Conservation (phyloP, 1,140 invertebrate genomes). For the Achatina immaculata region DNA sequence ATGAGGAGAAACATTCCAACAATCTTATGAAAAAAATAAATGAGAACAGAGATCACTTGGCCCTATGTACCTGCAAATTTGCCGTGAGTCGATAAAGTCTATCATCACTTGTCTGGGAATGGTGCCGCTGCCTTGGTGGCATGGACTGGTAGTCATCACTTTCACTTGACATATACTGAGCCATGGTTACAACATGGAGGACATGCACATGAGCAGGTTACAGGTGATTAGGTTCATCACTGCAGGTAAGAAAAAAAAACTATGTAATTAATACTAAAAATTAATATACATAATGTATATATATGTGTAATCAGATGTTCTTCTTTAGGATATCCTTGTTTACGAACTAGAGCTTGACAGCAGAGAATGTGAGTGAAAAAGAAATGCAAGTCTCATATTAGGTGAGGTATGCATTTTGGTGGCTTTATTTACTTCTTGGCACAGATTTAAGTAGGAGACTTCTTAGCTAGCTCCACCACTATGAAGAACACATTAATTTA, state of each 20-base stretch:
- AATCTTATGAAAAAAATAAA: too few relatives aligned
- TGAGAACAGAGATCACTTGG: too few relatives aligned
- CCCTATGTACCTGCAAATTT: conserved; percentile 32
- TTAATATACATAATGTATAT: not conserved
- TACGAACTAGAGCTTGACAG: too few relatives aligned
- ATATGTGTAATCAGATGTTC: not conserved
- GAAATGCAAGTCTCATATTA: too few relatives aligned
- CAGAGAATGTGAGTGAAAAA: too few relatives aligned
- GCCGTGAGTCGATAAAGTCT: conserved; percentile 33
- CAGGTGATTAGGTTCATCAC: not conserved
- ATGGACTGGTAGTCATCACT: conserved; percentile 36
- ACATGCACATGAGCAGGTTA: not conserved
- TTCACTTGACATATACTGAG: conserved; percentile 36
- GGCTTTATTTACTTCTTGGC: too few relatives aligned
- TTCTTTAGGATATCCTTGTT: too few relatives aligned
- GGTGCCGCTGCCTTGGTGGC: conserved; percentile 1
- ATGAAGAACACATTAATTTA: too few relatives aligned
- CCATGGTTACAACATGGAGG: not conserved
- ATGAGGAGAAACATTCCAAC: too few relatives aligned
- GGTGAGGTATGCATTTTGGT: too few relatives aligned
- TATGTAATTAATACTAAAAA: not conserved
- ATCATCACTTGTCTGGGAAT: conserved; percentile 36
- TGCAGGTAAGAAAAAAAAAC: not conserved
- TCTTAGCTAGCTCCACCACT: too few relatives aligned
- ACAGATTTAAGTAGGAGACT: too few relatives aligned